These are phyloP conservation scores for Octodonta nipae DNA, from an alignment of 2,888 invertebrate species.

Conservation along the genomic window DNA sequence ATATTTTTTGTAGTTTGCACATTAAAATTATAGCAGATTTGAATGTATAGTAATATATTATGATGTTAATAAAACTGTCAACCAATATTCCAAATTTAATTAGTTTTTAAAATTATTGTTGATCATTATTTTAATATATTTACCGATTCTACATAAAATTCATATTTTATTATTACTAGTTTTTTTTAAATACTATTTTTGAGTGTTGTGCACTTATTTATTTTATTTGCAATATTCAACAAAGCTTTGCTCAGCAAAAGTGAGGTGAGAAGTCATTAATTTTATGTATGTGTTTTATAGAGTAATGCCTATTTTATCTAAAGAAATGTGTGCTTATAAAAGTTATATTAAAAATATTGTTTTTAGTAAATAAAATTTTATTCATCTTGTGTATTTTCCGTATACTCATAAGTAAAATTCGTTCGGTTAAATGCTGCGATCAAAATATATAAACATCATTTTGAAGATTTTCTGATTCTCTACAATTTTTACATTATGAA, in stretches of 20 bases:
- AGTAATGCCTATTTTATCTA: conserved; percentile 30
- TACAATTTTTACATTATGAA: too few relatives aligned
- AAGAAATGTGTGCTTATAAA: conserved; percentile 32
- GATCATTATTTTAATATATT: neutral
- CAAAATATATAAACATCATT: too few relatives aligned
- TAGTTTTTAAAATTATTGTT: too few relatives aligned
- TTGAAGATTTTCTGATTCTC: too few relatives aligned
- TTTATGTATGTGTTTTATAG: conserved; percentile 27
- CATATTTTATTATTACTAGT: neutral
- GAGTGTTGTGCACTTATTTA: too few relatives aligned
- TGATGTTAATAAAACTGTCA: conserved; percentile 22
- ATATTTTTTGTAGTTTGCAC: conserved; percentile 30
- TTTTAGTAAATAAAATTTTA: conserved; percentile 23
- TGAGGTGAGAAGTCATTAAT: conserved; percentile 26
- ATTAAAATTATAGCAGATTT: conserved; percentile 24
- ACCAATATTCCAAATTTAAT: too few relatives aligned
- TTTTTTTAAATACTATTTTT: conserved; percentile 23
- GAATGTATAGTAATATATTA: conserved; percentile 27
- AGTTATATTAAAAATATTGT: conserved; percentile 32
- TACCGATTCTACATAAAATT: neutral
- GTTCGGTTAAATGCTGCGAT: too few relatives aligned
- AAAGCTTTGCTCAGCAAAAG: conserved; percentile 28
- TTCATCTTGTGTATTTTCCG: too few relatives aligned
- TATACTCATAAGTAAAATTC: too few relatives aligned
- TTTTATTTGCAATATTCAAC: neutral